Base-by-base conservation (phyloP, 37 sponge, comb jelly and placozoan species). In the Chondrilla cf. caribensis region DNA sequence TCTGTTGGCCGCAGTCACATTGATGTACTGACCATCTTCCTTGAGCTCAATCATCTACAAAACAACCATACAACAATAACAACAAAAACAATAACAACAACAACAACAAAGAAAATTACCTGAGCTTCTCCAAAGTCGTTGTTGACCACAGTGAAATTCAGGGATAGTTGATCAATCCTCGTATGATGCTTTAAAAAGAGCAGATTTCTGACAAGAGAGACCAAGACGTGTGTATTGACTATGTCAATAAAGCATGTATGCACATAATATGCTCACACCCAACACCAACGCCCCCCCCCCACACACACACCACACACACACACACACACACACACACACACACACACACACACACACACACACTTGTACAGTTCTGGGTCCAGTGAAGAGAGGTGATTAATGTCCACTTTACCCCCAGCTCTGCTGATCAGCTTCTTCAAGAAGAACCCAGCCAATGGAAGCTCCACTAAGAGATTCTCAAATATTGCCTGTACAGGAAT, bases 391-490 rank as follows among this genome's bases (percentile, higher is more conserved):
- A 97, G 83, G 76, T 97, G 90, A 73, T 97, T 84, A 0, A 86
- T 67, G 22, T 87, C 92, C 42, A 94, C 83, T 37, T 60, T 65
- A 0, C 86, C 96, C 28, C 71, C 79, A 54, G 85, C 90, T 36
- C 84, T 31, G 40, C 62, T 85, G 32, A 88, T 64, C 41, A 93
- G 51, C 84, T 97, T 93, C 77, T 83, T 82, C 33, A 97, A 81
- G 70, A 97, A 93, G 90, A 93, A 97, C 31, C 85, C 79, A 81
- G 94, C 95, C 58, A 96, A 89, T 18, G 97, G 97, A 7, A 96
- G 70, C 54, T 96, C 97, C 17, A 96, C 92, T 73, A 97, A 44
- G 42, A 84, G 79, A 37, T 84, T 72, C 85, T 93, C 97, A 75
- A 85, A 97, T 24, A 97, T 42, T 19, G 90, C 89, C 86, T 86